These are phyloP conservation scores for Frieseomelitta varia DNA, from an alignment of 1,140 invertebrate genomes.

Conservation along the genomic window DNA sequence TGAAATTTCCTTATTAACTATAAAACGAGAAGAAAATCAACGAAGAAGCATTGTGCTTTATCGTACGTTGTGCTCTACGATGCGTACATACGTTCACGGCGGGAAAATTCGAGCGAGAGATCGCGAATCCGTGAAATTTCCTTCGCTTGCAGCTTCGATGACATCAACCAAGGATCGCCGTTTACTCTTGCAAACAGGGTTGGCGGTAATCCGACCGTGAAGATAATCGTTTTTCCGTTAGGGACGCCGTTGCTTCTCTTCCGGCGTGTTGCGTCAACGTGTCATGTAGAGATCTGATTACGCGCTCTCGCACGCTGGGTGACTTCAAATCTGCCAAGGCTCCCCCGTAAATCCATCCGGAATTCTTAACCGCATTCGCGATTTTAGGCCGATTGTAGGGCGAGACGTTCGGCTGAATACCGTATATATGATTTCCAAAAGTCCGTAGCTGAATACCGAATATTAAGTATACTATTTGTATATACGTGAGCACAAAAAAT, in stretches of 20 bases:
- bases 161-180: constrained; percentile 46
- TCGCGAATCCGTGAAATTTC: constrained; percentile 51
- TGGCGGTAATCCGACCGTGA: constrained; percentile 60
- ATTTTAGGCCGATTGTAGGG: too few species aligned
- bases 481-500: too few species aligned
- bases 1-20: not conserved
- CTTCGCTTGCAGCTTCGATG: constrained; percentile 49
- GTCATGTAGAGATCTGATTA: constrained; percentile 36
- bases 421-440: too few species aligned
- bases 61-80: too few species aligned
- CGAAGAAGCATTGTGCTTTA: not conserved
- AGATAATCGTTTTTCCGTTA: constrained; percentile 69
- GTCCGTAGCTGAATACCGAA: too few species aligned
- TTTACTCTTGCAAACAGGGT: constrained; percentile 49
- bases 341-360: not conserved
- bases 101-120: constrained; percentile 31
- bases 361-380: too few species aligned
- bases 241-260: constrained; percentile 52
- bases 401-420: too few species aligned
- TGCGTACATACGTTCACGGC: not conserved
- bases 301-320: not conserved
- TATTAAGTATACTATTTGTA: too few species aligned
- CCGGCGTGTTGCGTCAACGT: constrained; percentile 42
- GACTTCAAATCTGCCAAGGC: not conserved
- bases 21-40: not conserved